Evolutionary conservation across 2,113 vertebrate species (phyloP).

Genomic region (Paralichthys olivaceus): DNA sequence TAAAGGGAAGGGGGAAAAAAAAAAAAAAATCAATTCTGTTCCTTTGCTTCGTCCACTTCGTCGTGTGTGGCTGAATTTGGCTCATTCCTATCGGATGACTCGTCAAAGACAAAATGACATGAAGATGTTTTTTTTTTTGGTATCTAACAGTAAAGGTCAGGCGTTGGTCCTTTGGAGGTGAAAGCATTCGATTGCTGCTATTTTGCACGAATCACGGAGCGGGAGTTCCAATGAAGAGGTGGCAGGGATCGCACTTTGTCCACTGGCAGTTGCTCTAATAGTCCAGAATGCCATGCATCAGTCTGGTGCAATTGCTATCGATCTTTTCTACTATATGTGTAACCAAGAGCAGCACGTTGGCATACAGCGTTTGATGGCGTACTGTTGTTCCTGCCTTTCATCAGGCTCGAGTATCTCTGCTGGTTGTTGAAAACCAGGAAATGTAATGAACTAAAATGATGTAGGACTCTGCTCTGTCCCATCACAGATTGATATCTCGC

Average conservation of each 20-base stretch:
- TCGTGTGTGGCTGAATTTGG: constrained; percentile 4
- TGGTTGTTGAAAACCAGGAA: not conserved
- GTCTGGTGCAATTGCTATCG: not conserved
- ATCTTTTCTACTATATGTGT: constrained; percentile 18
- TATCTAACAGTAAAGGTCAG: not conserved
- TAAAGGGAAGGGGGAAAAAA: not conserved
- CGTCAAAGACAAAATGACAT: constrained; percentile 6
- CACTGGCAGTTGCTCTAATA: not conserved
- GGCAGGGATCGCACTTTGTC: not conserved
- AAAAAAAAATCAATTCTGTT: constrained; percentile 24
- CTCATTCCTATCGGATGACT: not conserved
- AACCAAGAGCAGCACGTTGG: constrained; percentile 2
- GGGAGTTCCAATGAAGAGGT: not conserved
- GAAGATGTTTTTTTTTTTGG: not conserved
- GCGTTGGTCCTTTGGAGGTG: not conserved
- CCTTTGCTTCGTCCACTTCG: constrained; percentile 26
- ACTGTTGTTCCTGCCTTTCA: not conserved
- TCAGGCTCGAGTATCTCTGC: not conserved
- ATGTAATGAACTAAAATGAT: too few relatives aligned
- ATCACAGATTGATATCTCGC: not conserved
- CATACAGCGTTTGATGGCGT: not conserved
- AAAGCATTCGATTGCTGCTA: not conserved
- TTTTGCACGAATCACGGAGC: not conserved
- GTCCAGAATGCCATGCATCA: constrained; percentile 25
- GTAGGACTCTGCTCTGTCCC: not conserved